Conservation (phyloP, 1,140 invertebrate species). For the Halesus radiatus region DNA sequence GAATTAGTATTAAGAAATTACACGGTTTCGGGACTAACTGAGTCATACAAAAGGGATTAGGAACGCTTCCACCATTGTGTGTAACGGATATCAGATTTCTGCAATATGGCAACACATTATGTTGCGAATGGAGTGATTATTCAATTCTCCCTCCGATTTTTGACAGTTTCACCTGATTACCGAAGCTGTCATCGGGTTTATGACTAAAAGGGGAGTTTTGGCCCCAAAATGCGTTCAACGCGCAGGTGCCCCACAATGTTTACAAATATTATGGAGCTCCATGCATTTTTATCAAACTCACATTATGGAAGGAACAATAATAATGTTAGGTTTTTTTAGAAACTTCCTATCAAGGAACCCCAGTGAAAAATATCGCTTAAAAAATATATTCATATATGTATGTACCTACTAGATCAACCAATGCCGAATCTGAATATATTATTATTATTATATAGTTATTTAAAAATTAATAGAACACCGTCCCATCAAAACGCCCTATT, state of each 20-base stretch:
- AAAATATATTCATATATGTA: no score
- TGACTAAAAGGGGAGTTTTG: background rate
- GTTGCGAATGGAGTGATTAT: slow-evolving; percentile 37
- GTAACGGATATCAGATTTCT: slow-evolving; percentile 46
- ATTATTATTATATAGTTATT: no score
- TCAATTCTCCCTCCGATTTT: slow-evolving; percentile 35
- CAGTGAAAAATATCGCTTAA: no score
- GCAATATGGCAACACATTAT: slow-evolving; percentile 41
- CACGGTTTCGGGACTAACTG: slow-evolving; percentile 13
- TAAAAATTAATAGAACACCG: no score
- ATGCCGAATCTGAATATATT: no score
- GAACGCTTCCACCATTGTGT: slow-evolving; percentile 44
- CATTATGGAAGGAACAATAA: no score
- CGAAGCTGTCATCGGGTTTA: background rate
- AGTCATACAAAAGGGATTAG: slow-evolving; percentile 43
- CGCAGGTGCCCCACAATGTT: background rate
- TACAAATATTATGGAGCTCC: background rate
- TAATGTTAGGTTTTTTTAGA: no score
- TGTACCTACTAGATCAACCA: no score
- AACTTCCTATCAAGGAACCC: no score
- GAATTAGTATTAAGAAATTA: slow-evolving; percentile 3
- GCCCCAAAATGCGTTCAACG: background rate
- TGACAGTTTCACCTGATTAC: slow-evolving; percentile 39
- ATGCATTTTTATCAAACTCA: no score
- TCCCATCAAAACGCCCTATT: no score